Evolutionary conservation across 2,113 vertebrate species (phyloP).

Genomic region (Apeltes quadracus): DNA sequence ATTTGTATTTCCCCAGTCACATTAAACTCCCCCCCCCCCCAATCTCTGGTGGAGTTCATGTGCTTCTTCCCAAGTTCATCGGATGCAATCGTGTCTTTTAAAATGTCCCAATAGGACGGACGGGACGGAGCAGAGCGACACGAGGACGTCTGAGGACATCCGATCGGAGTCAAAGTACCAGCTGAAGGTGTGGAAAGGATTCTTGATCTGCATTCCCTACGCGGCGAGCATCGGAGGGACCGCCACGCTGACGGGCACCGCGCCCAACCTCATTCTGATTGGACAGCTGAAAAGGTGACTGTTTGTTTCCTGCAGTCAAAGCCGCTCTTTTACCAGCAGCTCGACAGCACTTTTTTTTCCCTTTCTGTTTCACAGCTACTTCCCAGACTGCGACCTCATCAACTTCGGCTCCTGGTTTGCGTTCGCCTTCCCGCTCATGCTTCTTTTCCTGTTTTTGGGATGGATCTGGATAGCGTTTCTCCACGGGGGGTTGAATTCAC

Average conservation of each 20-base stretch:
- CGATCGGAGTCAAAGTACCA: conserved; percentile 85
- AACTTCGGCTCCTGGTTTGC: conserved; percentile 99
- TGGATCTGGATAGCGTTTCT: conserved; percentile 96
- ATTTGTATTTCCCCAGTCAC: not conserved
- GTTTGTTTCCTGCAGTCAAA: not conserved
- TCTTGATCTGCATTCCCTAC: conserved; percentile 95
- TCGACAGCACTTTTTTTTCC: not conserved
- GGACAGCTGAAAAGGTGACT: conserved; percentile 92
- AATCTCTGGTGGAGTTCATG: not conserved
- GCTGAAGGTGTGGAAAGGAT: conserved; percentile 94
- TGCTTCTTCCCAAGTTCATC: not conserved
- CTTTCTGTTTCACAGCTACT: conserved; percentile 84
- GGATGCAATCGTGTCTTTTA: not conserved
- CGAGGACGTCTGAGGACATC: conserved; percentile 75
- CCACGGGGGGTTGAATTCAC: conserved; percentile 87
- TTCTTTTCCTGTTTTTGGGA: conserved; percentile 89
- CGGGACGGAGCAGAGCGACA: conserved; percentile 75
- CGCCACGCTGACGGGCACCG: conserved; percentile 92
- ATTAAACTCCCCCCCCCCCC: no score
- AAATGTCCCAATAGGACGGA: conserved; percentile 73
- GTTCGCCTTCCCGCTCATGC: conserved; percentile 94
- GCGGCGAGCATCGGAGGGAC: conserved; percentile 95
- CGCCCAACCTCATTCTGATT: conserved; percentile 95
- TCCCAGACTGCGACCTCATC: conserved; percentile 92
- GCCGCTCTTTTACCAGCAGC: not conserved